Evolutionary conservation across 2,113 vertebrate species (phyloP), one percentile per base, ranked within the genome.

Genomic region (Odocoileus virginianus): DNA sequence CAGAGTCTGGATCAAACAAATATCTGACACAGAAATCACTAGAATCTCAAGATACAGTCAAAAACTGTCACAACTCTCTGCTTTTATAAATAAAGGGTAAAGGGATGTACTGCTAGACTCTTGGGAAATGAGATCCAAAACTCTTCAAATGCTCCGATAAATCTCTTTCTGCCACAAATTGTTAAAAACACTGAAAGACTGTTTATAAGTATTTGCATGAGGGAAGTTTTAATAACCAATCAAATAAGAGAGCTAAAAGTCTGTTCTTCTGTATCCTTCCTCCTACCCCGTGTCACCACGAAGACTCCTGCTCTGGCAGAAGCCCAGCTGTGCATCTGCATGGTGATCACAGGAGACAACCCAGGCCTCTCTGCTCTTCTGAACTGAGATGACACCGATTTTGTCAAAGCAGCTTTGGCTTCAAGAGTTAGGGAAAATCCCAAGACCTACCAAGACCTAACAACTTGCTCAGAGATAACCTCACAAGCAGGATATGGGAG

Each of bases 11-110:
- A 87, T 94, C 47, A 93, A 97, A 95, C 67, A 95, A 96, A 82
- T 47, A 43, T 88, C 81, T 97, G 92, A 92, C 79, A 93, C 84
- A 93, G 84, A 94, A 96, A 95, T 97, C 90, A 92, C 36, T 94
- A 93, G 54, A 57, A 87, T 79, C 60, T 95, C 89, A 81, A 98
- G 93, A 95, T 67, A 87, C 4, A 40, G 57, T 96, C 60, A 93
- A 89, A 97, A 96, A 50, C 83, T 91, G 86, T 84, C 43, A 88
- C 78, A 84, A 91, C 33, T 47, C 58, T 78, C 91, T 94, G 88
- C 60, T 94, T 97, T 97, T 89, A 96, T 96, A 96, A 98, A 95
- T 97, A 97, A 96, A 55, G 95, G 91, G 91, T 64, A 96, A 88
- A 96, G 52, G 40, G 88, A 85, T 71, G 21, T 33, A 78, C 79